Conservation (phyloP, 2,888 invertebrate genomes). For the Hyposoter didymator region DNA sequence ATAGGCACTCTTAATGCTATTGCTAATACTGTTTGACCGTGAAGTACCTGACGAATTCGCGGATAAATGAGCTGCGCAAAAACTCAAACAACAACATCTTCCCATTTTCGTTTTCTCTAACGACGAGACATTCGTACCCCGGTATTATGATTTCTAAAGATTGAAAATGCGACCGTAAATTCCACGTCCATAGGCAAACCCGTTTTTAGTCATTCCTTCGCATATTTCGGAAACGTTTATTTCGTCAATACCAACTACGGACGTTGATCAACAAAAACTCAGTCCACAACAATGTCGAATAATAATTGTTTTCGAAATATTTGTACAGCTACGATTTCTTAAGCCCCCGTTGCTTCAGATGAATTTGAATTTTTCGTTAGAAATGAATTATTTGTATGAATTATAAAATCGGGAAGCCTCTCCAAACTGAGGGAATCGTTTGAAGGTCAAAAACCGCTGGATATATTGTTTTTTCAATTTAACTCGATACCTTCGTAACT, state of each 20-base stretch:
- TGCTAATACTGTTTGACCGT: conserved; percentile 58
- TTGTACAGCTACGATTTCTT: not conserved
- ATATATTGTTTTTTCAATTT: not conserved
- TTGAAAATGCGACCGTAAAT: not conserved
- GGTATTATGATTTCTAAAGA: not conserved
- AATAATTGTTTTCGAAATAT: not conserved
- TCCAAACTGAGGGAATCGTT: not conserved
- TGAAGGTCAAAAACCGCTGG: not conserved
- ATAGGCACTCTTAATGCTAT: conserved; percentile 43
- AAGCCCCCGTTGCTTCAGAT: not conserved
- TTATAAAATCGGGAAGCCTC: not conserved
- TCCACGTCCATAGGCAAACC: not conserved
- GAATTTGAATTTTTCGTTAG: not conserved
- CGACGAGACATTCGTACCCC: not conserved
- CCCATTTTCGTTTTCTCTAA: conserved; percentile 8
- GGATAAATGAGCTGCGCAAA: conserved; percentile 51
- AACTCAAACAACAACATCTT: not conserved
- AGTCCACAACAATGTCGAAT: not conserved
- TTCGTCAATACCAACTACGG: not conserved
- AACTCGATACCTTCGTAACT: not conserved
- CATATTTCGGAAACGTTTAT: not conserved
- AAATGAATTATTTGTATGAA: not conserved
- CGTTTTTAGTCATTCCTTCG: not conserved
- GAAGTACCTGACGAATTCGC: conserved; percentile 62
- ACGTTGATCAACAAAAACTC: not conserved